A percentile compares a stretch with the other conserved stretches of the same genome.
Evolutionary conservation across 2,797 vertebrate genomes (phyloP).

Genomic region (Enteromius treurensis): DNA sequence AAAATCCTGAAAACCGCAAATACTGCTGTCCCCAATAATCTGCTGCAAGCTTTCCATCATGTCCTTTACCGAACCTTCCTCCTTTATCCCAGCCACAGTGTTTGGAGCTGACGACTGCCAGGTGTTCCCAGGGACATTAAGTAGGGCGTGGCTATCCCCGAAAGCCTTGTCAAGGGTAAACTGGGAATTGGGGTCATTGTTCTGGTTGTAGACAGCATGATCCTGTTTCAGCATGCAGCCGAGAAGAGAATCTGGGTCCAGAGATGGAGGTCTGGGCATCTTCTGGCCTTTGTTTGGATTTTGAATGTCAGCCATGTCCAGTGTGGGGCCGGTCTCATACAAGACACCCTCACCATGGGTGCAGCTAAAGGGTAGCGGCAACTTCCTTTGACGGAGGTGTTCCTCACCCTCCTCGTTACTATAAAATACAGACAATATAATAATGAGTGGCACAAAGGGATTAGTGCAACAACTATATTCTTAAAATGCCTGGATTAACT

Average conservation of each 20-base stretch:
- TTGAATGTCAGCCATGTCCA: slow-evolving; percentile 56
- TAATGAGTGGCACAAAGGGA: background rate
- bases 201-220: slow-evolving; percentile 56
- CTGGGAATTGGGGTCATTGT: slow-evolving; percentile 43
- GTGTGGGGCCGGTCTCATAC: slow-evolving; percentile 65
- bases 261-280: slow-evolving; percentile 59
- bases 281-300: slow-evolving; percentile 62
- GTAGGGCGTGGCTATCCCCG: slow-evolving; percentile 71
- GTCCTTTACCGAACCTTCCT: slow-evolving; percentile 69
- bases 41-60: slow-evolving; percentile 78
- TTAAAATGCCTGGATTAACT: slow-evolving; percentile 55
- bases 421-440: slow-evolving; percentile 33
- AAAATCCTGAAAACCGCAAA: slow-evolving; percentile 67
- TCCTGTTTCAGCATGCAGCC: slow-evolving; percentile 72
- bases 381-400: slow-evolving; percentile 72
- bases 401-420: slow-evolving; percentile 83
- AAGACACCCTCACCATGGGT: slow-evolving; percentile 76
- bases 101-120: slow-evolving; percentile 61
- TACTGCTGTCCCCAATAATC: slow-evolving; percentile 63
- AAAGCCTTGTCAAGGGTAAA: slow-evolving; percentile 67
- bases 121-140: slow-evolving; percentile 69
- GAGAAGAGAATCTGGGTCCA: slow-evolving; percentile 67
- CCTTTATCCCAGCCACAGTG: slow-evolving; percentile 25
- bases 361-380: slow-evolving; percentile 77
- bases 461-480: background rate